phyloP scores from a whole-genome alignment of 2,797 vertebrate species.

The Knipowitschia caucasica region DNA sequence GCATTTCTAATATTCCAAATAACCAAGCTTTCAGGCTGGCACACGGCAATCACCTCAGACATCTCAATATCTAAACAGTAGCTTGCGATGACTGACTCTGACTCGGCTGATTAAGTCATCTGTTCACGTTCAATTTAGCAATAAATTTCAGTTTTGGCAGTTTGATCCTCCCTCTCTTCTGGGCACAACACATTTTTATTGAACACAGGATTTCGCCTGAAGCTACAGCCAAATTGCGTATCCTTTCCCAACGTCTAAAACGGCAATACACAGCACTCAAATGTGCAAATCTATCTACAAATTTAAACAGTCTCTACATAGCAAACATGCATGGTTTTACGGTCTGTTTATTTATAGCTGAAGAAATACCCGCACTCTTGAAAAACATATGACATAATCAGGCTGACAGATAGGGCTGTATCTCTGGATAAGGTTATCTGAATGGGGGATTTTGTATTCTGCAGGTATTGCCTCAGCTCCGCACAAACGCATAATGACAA shows the following conservation, averaged over 20 bases:
- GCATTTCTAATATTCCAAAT: too few relatives aligned
- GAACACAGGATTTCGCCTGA: background rate
- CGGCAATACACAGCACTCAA: constrained; percentile 6
- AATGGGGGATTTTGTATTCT: constrained; percentile 36
- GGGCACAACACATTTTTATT: background rate
- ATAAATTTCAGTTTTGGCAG: constrained; percentile 1
- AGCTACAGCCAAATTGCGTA: constrained; percentile 2
- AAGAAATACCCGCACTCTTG: constrained; percentile 40
- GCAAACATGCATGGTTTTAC: constrained; percentile 44
- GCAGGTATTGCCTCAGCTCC: constrained; percentile 31
- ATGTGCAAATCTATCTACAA: constrained; percentile 25
- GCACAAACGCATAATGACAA: constrained; percentile 23
- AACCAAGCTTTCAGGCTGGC: background rate
- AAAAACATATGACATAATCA: constrained; percentile 66
- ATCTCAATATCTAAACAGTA: background rate
- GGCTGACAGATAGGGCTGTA: constrained; percentile 61
- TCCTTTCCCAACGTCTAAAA: background rate
- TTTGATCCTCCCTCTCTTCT: constrained; percentile 3
- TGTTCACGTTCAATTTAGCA: constrained; percentile 3
- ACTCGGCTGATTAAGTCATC: constrained; percentile 5
- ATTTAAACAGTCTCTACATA: constrained; percentile 22
- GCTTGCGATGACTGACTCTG: background rate
- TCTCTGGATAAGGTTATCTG: constrained; percentile 62
- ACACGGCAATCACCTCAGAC: background rate
- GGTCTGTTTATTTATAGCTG: constrained; percentile 61